phyloP scores from a whole-genome alignment of 1,140 invertebrate species.

The Drosophila obscura region DNA sequence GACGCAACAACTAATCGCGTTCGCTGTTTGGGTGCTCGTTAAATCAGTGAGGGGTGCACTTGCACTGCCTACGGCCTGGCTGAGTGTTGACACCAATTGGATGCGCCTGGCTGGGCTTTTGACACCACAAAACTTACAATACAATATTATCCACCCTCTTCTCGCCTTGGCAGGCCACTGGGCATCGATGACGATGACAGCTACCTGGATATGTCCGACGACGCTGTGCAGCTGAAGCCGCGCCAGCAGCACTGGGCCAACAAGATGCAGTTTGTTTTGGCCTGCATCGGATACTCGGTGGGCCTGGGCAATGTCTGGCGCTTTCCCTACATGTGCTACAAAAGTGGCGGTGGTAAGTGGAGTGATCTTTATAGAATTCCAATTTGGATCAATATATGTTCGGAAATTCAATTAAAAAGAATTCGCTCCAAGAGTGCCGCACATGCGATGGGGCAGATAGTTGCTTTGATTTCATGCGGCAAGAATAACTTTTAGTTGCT shows the following conservation, averaged over 20 bases:
- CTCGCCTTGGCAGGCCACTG: constrained; percentile 85
- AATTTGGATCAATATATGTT: neutral
- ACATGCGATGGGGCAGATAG: constrained; percentile 39
- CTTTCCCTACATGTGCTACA: constrained; percentile 93
- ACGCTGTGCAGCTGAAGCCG: constrained; percentile 88
- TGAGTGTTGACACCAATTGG: constrained; percentile 67
- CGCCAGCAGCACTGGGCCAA: constrained; percentile 93
- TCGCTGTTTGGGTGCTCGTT: constrained; percentile 13
- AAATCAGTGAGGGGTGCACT: constrained; percentile 28
- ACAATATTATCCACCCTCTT: constrained; percentile 12
- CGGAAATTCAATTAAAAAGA: too few species aligned
- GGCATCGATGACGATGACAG: constrained; percentile 89
- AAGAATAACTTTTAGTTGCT: constrained; percentile 33
- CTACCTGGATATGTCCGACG: constrained; percentile 87
- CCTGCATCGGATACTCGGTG: constrained; percentile 95
- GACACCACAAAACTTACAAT: neutral
- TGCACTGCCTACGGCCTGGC: constrained; percentile 9
- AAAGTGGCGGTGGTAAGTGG: constrained; percentile 91
- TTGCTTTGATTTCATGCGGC: constrained; percentile 67
- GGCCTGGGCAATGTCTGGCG: constrained; percentile 96
- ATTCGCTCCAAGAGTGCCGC: constrained; percentile 15
- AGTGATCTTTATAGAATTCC: neutral
- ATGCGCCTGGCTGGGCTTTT: constrained; percentile 37
- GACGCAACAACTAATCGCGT: constrained; percentile 52
- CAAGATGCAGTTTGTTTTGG: constrained; percentile 95